A percentile compares a stretch with the other conserved stretches of the same genome.
Evolutionary conservation across 2,797 vertebrate genomes (phyloP).

Genomic region (Potorous gilbertii): DNA sequence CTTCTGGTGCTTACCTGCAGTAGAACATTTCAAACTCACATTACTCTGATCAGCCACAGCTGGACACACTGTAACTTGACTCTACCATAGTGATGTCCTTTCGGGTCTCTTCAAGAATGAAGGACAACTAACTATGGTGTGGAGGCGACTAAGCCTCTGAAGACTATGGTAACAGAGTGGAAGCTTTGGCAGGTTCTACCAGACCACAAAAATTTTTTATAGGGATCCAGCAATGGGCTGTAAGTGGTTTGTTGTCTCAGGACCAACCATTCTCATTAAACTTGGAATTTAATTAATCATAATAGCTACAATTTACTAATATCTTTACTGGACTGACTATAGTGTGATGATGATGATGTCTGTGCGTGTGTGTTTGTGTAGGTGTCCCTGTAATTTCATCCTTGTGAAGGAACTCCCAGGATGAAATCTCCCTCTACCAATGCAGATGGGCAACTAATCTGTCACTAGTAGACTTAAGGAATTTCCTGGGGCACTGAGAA

Average conservation of each 20-base stretch:
- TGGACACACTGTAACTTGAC: neutral
- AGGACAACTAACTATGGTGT: neutral
- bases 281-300: neutral
- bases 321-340: neutral
- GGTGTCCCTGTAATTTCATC: neutral
- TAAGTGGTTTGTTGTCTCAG: neutral
- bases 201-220: neutral
- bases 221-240: neutral
- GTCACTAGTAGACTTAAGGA: neutral
- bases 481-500: neutral
- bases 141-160: neutral
- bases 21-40: neutral
- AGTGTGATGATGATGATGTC: neutral
- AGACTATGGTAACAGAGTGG: neutral
- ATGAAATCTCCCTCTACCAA: neutral
- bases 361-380: no score
- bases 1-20: neutral
- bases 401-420: neutral
- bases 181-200: neutral
- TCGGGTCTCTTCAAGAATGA: neutral
- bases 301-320: neutral
- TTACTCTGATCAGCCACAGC: neutral
- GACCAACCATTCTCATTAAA: neutral
- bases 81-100: neutral
- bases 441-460: neutral